Base-by-base conservation (phyloP, 2,888 invertebrate species). In the Cheilosia grossa region DNA sequence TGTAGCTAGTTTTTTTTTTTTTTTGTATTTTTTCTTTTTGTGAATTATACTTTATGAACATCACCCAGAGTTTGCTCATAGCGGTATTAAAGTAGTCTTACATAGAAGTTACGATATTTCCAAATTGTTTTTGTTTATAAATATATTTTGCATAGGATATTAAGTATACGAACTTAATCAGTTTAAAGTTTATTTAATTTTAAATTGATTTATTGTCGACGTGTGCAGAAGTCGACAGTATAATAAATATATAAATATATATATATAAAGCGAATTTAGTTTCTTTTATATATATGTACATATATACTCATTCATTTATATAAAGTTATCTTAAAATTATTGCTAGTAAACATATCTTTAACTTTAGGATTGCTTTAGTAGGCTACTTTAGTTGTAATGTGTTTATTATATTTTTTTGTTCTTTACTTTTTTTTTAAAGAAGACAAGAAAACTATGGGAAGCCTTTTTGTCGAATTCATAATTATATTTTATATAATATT, bases 1-100 rank as follows among this genome's bases (percentile, higher is more conserved):
- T 89, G 88, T 89, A 88, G 88, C 88, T 88, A 86, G 73, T 75
- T 77, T 73, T 81, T 70, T 72, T 66, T 88, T 87, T 66, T 17
- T 79, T 13, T 58, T 30, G 61, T 33, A 53, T 56, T 47, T 37
- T 53, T 63, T 40, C 9, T 58, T 64, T 79, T 81, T 81, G 85
- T 81, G 81, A 85, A 85, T 81, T 81, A 72, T 81, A 81, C 75
- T 85, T 85, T 72, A 85, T 85, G 85, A 85, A 85, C 85, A 81
- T 85, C 85, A 85, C 81, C 75, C 81, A 77, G 67, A 81, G 70
- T 81, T 81, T 81, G 85, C 85, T 85, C 85, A 85, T 85, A 85
- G 85, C 85, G 59, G 81, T 77, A 85, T 85, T 85, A 85, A 81
- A 81, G 85, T 77, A 85, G 85, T 85, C 85, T 85, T 85, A 85